Conservation (phyloP, 2,888 invertebrate species). For the Ecliptopera silaceata region DNA sequence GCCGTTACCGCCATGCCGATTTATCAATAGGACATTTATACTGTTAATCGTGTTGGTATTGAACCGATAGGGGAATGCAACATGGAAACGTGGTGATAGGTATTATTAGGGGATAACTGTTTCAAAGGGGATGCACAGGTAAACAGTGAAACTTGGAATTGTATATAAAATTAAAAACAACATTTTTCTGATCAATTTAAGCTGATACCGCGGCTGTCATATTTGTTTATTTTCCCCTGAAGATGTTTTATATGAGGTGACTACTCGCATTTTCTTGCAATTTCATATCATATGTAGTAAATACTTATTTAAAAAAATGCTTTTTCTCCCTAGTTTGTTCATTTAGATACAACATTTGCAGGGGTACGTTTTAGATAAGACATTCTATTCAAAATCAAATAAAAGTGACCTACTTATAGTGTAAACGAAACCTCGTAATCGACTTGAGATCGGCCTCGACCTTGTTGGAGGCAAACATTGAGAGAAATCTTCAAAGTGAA, state of each 20-base stretch:
- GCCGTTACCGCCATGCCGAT: conserved; percentile 74
- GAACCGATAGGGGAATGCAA: conserved; percentile 43
- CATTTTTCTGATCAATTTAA: no score
- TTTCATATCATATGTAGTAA: no score
- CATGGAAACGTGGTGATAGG: conserved; percentile 35
- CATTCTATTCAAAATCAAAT: conserved; percentile 23
- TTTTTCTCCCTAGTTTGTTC: background rate
- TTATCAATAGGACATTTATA: conserved; percentile 79
- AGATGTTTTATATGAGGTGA: no score
- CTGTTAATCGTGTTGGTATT: conserved; percentile 71
- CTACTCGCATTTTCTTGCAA: no score
- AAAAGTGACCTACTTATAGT: conserved; percentile 34
- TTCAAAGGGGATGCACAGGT: conserved; percentile 7
- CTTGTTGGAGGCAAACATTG: conserved; percentile 36
- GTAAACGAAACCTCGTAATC: conserved; percentile 33
- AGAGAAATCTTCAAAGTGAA: conserved; percentile 28
- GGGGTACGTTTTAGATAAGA: no score
- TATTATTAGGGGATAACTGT: conserved; percentile 31
- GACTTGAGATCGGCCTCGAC: conserved; percentile 33
- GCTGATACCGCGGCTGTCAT: no score
- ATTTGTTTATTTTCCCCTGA: no score
- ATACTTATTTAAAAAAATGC: no score
- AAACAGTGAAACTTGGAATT: background rate
- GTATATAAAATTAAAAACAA: background rate
- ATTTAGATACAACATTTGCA: conserved; percentile 12